Evolutionary conservation across 2,888 invertebrate genomes (phyloP), one percentile per base, ranked within the genome.

Genomic region (Julus scanicus): DNA sequence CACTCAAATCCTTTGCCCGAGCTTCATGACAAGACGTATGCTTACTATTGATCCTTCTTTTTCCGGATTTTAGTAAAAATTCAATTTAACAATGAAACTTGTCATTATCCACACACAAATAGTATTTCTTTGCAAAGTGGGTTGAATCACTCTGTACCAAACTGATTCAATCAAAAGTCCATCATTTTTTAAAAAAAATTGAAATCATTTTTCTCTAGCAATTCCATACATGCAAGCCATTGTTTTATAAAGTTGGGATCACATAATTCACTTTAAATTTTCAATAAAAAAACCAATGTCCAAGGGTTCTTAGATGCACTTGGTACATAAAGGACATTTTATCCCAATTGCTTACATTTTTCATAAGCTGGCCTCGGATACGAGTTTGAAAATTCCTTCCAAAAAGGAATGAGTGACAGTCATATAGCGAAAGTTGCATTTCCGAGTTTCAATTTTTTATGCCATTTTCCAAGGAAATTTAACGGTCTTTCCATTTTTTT

Each of bases 401-500:
- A 63, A 63, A 63, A 63, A 63, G n/a, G 17, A 5, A n/a, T 63
- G 63, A 63, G 63, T 63, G 63, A n/a, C 63, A 63, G n/a, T n/a
- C 63, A 17, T 63, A 63, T 63, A 3, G 63, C 63, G 3, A 17
- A 63, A 63, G 63, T 63, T 5, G 63, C 63, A 15, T 63, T 63
- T 63, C 63, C 63, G 63, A 63, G 63, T 17, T n/a, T 63, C 63
- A 63, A 63, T 63, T 63, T 63, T 63, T 63, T 17, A 63, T 63
- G 63, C 63, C 63, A 63, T 63, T 63, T 63, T 63, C 17, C 63
- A 63, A n/a, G 17, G 63, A 63, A 63, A 63, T 63, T 63, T 63
- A 63, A 63, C n/a, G 63, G 63, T n/a, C 63, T 63, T 63, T 63
- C 63, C n/a, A 17, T n/a, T 63, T 63, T 63, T 63, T 63, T 63